phyloP scores from a whole-genome alignment of 1,140 invertebrate species.

The Papilio polytes region DNA sequence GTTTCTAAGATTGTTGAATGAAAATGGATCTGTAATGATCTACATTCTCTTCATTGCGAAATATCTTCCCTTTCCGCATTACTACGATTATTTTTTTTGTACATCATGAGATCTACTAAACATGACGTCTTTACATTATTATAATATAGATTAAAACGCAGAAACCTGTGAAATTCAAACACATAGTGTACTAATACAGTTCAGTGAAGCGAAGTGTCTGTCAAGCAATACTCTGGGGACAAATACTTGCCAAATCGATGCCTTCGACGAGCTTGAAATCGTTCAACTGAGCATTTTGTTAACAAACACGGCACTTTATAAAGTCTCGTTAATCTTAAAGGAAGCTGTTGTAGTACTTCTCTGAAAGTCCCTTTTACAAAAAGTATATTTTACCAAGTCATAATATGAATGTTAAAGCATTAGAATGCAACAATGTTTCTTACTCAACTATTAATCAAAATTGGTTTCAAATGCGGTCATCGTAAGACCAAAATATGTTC shows the following conservation, averaged over 20 bases:
- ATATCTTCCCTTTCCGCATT: slow-evolving; percentile 11
- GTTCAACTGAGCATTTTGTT: neutral
- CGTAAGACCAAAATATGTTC: slow-evolving; percentile 23
- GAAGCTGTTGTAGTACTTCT: neutral
- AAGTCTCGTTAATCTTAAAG: neutral
- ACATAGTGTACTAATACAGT: neutral
- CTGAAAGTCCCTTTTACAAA: too few relatives aligned
- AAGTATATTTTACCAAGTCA: too few relatives aligned
- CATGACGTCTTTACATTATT: neutral
- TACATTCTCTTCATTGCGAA: slow-evolving; percentile 15
- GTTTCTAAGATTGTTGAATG: slow-evolving; percentile 19
- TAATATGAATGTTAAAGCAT: neutral
- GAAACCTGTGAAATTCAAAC: neutral
- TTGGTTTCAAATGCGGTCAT: slow-evolving; percentile 19
- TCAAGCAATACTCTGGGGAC: neutral
- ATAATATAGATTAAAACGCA: slow-evolving; percentile 3
- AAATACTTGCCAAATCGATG: slow-evolving; percentile 5
- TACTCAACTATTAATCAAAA: slow-evolving; percentile 21
- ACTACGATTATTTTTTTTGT: neutral
- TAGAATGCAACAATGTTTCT: neutral
- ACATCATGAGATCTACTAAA: neutral
- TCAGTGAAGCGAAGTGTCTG: neutral
- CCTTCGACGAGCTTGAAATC: neutral
- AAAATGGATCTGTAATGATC: neutral
- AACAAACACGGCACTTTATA: neutral